Evolutionary conservation across 1,140 invertebrate species (phyloP), one percentile per base, ranked within the genome.

Genomic region (Atta texana): DNA sequence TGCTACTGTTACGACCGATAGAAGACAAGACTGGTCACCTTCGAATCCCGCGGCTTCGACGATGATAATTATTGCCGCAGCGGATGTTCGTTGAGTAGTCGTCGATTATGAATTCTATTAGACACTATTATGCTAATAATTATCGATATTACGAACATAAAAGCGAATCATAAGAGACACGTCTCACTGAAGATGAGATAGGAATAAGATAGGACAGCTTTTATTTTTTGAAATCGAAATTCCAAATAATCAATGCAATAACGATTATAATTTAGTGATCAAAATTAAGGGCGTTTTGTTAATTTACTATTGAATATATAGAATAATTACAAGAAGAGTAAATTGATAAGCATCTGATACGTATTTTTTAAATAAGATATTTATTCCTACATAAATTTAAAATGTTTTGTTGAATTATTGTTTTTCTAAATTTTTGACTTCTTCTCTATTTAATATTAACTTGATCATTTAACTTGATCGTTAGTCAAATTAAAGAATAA

Each of bases 1-100:
- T 87, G 91, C 92, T 88, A 88, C 90, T 91, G 84, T 91, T 90
- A 64, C 78, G 84, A 78, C 63, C 82, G 74, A 77, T 53, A 8
- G 53, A 61, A 69, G 75, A 71, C 89, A 63, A 59, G 87, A 64
- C 78, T 10, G 81, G 84, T 88, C 63, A 72, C 69, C 87, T 87
- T 61, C 64, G 61, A 72, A 75, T 57, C 44, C 59, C 85, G 85
- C 68, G 66, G 82, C 76, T 87, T 55, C 49, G 80, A 57, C 72
- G 21, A 24, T 28, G 53, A 61, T 51, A 51, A 34, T 88, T 34
- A 12, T 24, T 28, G n/a, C 49, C 31, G 3, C n/a, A 51, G 14
- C 57, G 39, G 14, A 76, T 82, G 8, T n/a, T 57, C 53, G 28
- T 28, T 21, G 53, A 72, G 16, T 44, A 44, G 34, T 18, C n/a